phyloP scores from a whole-genome alignment of 2,113 vertebrate genomes.

The Peucedramus taeniatus region DNA sequence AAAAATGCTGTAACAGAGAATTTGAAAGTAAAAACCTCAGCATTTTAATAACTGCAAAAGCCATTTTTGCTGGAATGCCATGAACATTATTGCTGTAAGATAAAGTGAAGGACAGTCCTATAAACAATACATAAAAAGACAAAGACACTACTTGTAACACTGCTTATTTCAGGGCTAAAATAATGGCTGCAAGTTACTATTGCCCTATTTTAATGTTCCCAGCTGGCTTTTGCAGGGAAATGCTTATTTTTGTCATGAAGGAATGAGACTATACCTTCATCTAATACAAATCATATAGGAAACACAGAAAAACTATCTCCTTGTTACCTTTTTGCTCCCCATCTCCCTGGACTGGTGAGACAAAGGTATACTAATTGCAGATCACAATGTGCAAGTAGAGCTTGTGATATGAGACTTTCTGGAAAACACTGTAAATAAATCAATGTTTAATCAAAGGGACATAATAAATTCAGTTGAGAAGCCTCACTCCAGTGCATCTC shows the following conservation, averaged over 20 bases:
- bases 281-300: not conserved
- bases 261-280: not conserved
- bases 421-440: not conserved
- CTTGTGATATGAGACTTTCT: not conserved
- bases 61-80: slow-evolving; percentile 5
- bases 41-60: slow-evolving; percentile 26
- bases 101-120: not conserved
- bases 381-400: too few relatives aligned
- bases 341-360: not conserved
- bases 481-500: not conserved
- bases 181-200: not conserved
- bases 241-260: not conserved
- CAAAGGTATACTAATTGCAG: not conserved
- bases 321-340: not conserved
- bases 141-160: not conserved
- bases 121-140: slow-evolving; percentile 36
- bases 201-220: slow-evolving; percentile 9
- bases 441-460: not conserved
- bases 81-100: not conserved
- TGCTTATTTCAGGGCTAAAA: slow-evolving; percentile 12
- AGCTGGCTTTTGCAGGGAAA: not conserved
- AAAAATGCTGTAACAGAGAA: not conserved
- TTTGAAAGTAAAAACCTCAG: slow-evolving; percentile 3
- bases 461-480: not conserved
- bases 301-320: not conserved